phyloP scores from a whole-genome alignment of 2,888 invertebrate genomes.

The Epirrhoe alternata region DNA sequence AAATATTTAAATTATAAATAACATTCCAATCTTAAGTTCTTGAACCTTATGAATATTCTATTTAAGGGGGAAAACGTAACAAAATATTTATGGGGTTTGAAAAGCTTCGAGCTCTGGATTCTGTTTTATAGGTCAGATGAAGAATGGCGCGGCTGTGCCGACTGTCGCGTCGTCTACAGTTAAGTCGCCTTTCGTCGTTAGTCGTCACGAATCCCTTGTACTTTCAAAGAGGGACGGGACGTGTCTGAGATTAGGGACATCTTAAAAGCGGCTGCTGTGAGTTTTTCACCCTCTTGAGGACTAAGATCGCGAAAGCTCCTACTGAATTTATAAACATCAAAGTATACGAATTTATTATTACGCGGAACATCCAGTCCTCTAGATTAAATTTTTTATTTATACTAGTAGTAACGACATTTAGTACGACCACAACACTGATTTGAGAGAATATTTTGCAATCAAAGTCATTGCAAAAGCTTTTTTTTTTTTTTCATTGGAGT shows the following conservation, averaged over 20 bases:
- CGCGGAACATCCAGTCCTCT: too few species aligned
- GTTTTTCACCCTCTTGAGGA: conserved; percentile 65
- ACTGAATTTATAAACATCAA: conserved; percentile 66
- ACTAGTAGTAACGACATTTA: too few species aligned
- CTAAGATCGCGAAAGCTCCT: conserved; percentile 48
- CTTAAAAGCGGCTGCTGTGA: conserved; percentile 62
- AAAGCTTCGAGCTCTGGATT: conserved; percentile 46
- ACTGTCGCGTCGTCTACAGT: conserved; percentile 54
- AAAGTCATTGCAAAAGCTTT: too few species aligned
- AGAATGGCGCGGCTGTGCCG: conserved; percentile 44
- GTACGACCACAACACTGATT: too few species aligned
- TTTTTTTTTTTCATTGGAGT: too few species aligned
- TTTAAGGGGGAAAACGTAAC: conserved; percentile 54
- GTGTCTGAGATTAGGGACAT: conserved; percentile 54
- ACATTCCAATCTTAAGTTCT: conserved; percentile 74
- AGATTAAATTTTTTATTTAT: too few species aligned
- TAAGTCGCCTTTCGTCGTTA: conserved; percentile 65
- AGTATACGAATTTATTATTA: conserved; percentile 73
- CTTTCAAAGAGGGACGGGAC: conserved; percentile 15
- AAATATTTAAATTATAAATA: conserved; percentile 59
- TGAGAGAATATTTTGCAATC: too few species aligned
- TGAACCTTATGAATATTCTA: conserved; percentile 77
- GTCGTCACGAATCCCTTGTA: conserved; percentile 55
- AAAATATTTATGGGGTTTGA: conserved; percentile 69
- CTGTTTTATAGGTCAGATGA: conserved; percentile 73